Base-by-base conservation (phyloP, 1,140 invertebrate species). In the Formica exsecta region DNA sequence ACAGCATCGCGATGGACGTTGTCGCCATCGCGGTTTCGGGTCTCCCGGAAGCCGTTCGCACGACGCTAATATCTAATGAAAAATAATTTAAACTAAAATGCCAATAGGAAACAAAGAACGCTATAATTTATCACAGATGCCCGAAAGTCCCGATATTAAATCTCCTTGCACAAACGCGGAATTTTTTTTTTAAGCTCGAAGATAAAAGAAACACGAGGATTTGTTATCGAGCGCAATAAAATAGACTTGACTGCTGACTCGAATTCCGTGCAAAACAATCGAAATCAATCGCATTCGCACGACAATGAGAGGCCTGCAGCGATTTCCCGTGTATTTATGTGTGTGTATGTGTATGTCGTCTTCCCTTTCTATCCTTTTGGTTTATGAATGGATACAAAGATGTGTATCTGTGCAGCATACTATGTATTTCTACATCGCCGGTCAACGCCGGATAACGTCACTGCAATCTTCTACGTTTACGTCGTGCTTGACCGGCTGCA, bases 241-340 rank as follows among this genome's bases (percentile, higher is more conserved):
- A 54, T 68, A 57, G 48, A 80, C 16, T 44, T 25, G 61, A 66
- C 38, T 11, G 38, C 41, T 11, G 9, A 44, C 9, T 76, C 38
- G 38, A 80, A 70, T 81, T 59, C 41, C 22, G 44, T 57, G 9
- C 25, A 11, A 57, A 81, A 81, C 48, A 71, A 81, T 71, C 36
- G 65, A 81, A 81, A 71, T 8, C 64, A 81, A 81, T 70, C 22
- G 44, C 44, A 71, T 71, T 11, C 36, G 36, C 51, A 59, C 16
- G 75, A 6, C 38, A 38, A 66, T 51, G 41, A 77, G 19, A 80
- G 64, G 13, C n/a, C 44, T 54, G 62, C 22, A 44, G 48, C 36
- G 16, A 32, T 29, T 80, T 80, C 11, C 32, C 13, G 8, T 29
- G 5, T 44, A 2, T 44, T 11, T 44, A 13, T 51, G 4, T 51